Percentiles rank a stretch among this genome's conserved stretches.
These are phyloP conservation scores for Sebastes dallii DNA, from an alignment of 2,797 vertebrate genomes.

Conservation along the genomic window DNA sequence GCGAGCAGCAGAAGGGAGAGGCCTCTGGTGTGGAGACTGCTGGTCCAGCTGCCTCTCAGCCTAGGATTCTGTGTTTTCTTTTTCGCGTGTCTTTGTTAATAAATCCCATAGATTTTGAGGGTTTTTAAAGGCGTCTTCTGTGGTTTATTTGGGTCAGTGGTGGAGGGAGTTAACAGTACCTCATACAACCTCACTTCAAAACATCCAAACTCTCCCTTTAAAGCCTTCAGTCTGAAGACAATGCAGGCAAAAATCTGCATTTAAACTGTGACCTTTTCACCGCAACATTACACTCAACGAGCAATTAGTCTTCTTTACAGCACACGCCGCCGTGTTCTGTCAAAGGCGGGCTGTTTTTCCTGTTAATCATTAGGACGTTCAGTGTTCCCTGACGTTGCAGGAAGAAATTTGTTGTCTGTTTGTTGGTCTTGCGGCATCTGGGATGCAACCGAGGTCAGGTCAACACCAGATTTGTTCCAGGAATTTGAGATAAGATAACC, in stretches of 20 bases:
- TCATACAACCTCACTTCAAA: no score
- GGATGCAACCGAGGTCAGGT: not conserved
- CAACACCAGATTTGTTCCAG: slow-evolving; percentile 1
- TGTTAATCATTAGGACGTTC: slow-evolving; percentile 57
- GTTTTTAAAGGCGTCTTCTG: no score
- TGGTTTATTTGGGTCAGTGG: no score
- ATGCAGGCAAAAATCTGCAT: not conserved
- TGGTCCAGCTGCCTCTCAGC: no score
- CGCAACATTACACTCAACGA: not conserved
- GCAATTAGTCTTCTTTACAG: not conserved
- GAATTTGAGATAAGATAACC: not conserved
- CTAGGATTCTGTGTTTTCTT: no score
- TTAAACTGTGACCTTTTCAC: not conserved
- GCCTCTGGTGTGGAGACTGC: no score
- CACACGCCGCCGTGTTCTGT: not conserved
- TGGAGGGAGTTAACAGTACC: no score
- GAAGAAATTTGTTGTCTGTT: slow-evolving; percentile 38
- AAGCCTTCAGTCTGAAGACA: not conserved
- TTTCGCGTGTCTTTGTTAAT: no score
- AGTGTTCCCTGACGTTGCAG: slow-evolving; percentile 65
- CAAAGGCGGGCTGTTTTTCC: slow-evolving; percentile 16
- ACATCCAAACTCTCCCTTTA: not conserved
- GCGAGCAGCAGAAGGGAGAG: no score
- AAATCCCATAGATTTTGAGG: no score
- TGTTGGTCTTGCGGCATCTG: slow-evolving; percentile 34